Conservation (phyloP, 2,888 invertebrate genomes). For the Pollenia labialis region DNA sequence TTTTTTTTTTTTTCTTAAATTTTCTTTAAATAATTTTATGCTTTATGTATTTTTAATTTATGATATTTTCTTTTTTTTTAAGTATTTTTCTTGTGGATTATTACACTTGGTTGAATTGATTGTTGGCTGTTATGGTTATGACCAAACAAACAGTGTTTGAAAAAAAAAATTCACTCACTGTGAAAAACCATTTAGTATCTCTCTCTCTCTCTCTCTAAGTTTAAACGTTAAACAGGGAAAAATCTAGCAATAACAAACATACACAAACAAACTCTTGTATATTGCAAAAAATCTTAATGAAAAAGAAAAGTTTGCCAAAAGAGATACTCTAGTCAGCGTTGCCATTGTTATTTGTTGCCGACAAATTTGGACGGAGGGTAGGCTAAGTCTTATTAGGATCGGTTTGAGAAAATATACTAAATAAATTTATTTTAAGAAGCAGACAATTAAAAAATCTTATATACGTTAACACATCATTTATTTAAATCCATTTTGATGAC, state of each 20-base stretch:
- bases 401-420: no score
- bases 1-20: not conserved
- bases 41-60: conserved; percentile 50
- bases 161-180: conserved; percentile 33
- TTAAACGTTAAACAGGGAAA: conserved; percentile 29
- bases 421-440: no score
- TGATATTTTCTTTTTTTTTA: conserved; percentile 40
- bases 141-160: conserved; percentile 60
- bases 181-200: conserved; percentile 44
- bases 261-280: not conserved
- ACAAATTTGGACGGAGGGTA: no score
- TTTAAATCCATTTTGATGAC: no score
- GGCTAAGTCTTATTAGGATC: no score
- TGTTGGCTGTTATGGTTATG: conserved; percentile 66
- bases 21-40: conserved; percentile 43
- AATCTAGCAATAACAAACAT: conserved; percentile 35
- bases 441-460: no score
- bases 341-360: no score
- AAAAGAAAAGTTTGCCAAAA: not conserved
- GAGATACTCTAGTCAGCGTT: not conserved
- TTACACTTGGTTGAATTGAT: conserved; percentile 59
- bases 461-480: fast-evolving
- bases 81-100: conserved; percentile 24
- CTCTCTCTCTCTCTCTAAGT: not conserved
- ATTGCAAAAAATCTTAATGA: not conserved